Percentiles rank a stretch among this genome's conserved stretches.
Conservation (phyloP, 1,140 invertebrate species). For the Drosophila watanabei region DNA sequence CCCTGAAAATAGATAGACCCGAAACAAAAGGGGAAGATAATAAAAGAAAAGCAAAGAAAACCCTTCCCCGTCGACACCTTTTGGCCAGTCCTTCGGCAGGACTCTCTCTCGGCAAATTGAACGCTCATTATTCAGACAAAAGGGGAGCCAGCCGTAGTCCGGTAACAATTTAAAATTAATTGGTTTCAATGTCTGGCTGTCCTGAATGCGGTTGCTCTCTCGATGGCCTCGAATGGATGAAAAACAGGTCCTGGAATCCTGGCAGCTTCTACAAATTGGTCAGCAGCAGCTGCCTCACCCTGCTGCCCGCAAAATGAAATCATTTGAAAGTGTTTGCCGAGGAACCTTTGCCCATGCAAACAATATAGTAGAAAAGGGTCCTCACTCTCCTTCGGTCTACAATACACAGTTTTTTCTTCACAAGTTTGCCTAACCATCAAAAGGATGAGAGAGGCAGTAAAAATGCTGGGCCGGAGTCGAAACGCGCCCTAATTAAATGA, state of each 20-base stretch:
- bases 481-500: slow-evolving; percentile 76
- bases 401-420: slow-evolving; percentile 26
- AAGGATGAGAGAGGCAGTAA: slow-evolving; percentile 50
- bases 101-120: slow-evolving; percentile 40
- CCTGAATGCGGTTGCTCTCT: slow-evolving; percentile 33
- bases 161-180: slow-evolving; percentile 82
- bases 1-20: slow-evolving; percentile 54
- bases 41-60: slow-evolving; percentile 33
- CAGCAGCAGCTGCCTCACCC: slow-evolving; percentile 25
- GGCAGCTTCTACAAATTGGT: slow-evolving; percentile 47
- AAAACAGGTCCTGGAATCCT: slow-evolving; percentile 4
- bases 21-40: slow-evolving; percentile 22
- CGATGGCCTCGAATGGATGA: slow-evolving; percentile 19
- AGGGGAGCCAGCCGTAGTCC: slow-evolving; percentile 12
- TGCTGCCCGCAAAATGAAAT: slow-evolving; percentile 74
- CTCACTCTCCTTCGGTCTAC: slow-evolving; percentile 32
- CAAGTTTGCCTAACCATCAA: slow-evolving; percentile 76
- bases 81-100: slow-evolving; percentile 17
- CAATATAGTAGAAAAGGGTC: slow-evolving; percentile 71
- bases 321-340: slow-evolving; percentile 75
- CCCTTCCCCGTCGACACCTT: slow-evolving; percentile 69
- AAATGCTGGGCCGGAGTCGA: slow-evolving; percentile 6
- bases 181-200: slow-evolving; percentile 75
- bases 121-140: slow-evolving; percentile 60
- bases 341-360: slow-evolving; percentile 56